phyloP scores from a whole-genome alignment of 1,140 invertebrate species.

The Nixonia krombeini region DNA sequence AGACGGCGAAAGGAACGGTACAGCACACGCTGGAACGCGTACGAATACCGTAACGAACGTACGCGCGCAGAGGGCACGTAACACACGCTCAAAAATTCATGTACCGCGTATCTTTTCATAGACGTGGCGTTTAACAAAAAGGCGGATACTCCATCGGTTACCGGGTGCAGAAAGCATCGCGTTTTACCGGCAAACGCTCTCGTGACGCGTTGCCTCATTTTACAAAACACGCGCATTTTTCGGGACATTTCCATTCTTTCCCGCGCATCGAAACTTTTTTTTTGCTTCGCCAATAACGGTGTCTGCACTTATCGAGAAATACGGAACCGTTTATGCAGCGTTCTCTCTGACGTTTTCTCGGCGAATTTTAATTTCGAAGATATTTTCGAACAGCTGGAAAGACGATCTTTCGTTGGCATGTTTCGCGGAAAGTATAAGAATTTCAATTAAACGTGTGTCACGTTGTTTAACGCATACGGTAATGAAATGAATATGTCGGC shows the following conservation, averaged over 20 bases:
- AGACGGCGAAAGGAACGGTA: constrained; percentile 36
- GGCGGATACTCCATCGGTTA: background rate
- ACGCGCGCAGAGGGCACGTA: background rate
- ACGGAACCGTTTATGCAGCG: no score
- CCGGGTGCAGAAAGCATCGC: no score
- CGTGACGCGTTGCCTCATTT: no score
- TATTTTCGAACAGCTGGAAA: no score
- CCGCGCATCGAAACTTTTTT: no score
- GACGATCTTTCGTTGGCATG: no score
- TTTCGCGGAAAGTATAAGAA: background rate
- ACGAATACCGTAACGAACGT: constrained; percentile 33
- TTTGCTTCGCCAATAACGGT: no score
- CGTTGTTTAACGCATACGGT: background rate
- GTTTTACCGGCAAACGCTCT: background rate
- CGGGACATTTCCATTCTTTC: no score
- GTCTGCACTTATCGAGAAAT: no score
- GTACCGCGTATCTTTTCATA: background rate
- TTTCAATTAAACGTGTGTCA: background rate
- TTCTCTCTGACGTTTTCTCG: no score
- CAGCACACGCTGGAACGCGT: constrained; percentile 24
- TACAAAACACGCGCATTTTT: no score
- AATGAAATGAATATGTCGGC: background rate
- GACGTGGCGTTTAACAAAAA: background rate
- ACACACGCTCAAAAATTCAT: background rate
- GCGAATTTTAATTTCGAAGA: no score